Evolutionary conservation across 2,888 invertebrate genomes (phyloP).

Genomic region (Hyposoter didymator): DNA sequence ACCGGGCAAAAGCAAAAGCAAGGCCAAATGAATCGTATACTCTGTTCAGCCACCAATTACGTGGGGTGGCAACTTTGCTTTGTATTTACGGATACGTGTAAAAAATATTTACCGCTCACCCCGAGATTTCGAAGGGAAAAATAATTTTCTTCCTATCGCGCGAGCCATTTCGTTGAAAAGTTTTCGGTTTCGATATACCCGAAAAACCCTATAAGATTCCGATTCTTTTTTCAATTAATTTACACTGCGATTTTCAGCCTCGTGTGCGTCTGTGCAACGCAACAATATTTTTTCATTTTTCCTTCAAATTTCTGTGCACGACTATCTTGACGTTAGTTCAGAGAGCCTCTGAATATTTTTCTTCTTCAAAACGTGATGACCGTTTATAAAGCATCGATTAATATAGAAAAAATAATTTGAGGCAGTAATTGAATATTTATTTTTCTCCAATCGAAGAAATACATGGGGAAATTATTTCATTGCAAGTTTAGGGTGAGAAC

Average conservation of each 20-base stretch:
- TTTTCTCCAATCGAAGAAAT: not conserved
- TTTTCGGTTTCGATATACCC: too few species aligned
- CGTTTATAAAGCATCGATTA: not conserved
- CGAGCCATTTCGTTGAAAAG: too few species aligned
- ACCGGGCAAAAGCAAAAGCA: not conserved
- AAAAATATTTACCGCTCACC: too few species aligned
- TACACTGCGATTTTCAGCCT: too few species aligned
- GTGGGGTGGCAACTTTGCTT: not conserved
- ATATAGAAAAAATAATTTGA: not conserved
- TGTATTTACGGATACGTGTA: too few species aligned
- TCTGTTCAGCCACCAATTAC: not conserved
- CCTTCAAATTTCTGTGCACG: too few species aligned
- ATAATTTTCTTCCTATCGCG: too few species aligned
- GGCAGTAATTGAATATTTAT: conserved; percentile 1
- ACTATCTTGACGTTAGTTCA: too few species aligned
- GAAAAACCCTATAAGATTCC: too few species aligned
- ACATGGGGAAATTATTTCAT: not conserved
- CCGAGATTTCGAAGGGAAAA: too few species aligned
- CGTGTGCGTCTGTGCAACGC: too few species aligned
- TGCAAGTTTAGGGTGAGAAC: not conserved
- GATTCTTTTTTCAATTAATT: too few species aligned
- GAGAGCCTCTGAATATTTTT: not conserved
- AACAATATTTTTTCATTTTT: not conserved
- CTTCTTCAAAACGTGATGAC: not conserved
- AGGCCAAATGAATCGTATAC: conserved; percentile 6